Evolutionary conservation across 1,140 invertebrate genomes (phyloP).

Genomic region (Elysia chlorotica): DNA sequence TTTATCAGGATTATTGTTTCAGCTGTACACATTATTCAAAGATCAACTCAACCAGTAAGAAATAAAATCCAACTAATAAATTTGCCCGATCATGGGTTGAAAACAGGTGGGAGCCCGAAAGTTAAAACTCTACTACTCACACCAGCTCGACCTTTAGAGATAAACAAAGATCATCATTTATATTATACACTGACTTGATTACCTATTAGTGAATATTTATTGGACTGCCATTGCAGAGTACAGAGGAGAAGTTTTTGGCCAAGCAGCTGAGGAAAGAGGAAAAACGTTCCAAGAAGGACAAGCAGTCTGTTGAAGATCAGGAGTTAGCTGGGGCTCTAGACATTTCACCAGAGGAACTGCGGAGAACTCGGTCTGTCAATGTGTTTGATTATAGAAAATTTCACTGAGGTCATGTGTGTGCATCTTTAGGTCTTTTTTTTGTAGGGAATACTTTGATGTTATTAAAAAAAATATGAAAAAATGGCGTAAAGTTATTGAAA

Average conservation of each 20-base stretch:
- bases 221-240: conserved; percentile 57
- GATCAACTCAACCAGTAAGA: too few relatives aligned
- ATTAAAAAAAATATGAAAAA: too few relatives aligned
- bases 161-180: neutral
- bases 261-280: conserved; percentile 89
- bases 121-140: too few relatives aligned
- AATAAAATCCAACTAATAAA: too few relatives aligned
- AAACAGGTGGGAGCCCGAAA: too few relatives aligned
- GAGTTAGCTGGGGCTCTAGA: conserved; percentile 12
- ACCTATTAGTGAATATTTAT: too few relatives aligned
- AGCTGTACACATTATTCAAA: too few relatives aligned
- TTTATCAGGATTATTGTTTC: too few relatives aligned
- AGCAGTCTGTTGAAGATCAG: conserved; percentile 6
- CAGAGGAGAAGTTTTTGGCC: conserved; percentile 78
- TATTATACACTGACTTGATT: too few relatives aligned
- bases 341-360: conserved; percentile 15
- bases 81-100: too few relatives aligned
- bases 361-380: conserved; percentile 3
- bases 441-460: too few relatives aligned
- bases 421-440: neutral
- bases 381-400: neutral
- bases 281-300: conserved; percentile 73
- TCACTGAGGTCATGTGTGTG: neutral
- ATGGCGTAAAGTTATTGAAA: too few relatives aligned
- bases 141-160: neutral